A percentile compares a stretch with the other conserved stretches of the same genome.
These are phyloP conservation scores for Onychorhynchus coronatus DNA, from an alignment of 2,113 vertebrate genomes.

Conservation along the genomic window DNA sequence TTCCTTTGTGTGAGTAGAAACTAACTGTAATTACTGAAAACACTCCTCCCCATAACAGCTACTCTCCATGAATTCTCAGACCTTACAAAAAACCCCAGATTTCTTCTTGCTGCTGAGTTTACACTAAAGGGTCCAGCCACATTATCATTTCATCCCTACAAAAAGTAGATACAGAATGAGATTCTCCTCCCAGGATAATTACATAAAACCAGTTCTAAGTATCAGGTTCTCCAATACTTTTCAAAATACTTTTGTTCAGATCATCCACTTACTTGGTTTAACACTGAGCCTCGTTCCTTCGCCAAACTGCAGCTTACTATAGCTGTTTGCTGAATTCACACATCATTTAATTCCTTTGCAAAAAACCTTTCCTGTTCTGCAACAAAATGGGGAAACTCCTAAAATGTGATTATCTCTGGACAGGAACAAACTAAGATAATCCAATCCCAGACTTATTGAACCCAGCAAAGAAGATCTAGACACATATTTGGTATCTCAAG, in stretches of 20 bases:
- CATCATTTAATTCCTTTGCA: slow-evolving; percentile 37
- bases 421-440: not conserved
- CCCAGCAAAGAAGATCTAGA: not conserved
- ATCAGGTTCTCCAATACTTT: not conserved
- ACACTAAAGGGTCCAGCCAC: not conserved
- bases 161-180: accelerated
- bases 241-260: not conserved
- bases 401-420: not conserved
- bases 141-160: not conserved
- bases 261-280: slow-evolving; percentile 58
- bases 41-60: not conserved
- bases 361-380: slow-evolving; percentile 18
- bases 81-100: accelerated
- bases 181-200: not conserved
- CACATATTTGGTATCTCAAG: not conserved
- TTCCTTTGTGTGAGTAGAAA: not conserved
- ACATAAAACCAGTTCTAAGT: not conserved
- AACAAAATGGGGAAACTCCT: not conserved
- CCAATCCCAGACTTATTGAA: not conserved
- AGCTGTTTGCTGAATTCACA: not conserved
- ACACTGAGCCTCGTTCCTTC: slow-evolving; percentile 56
- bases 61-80: not conserved
- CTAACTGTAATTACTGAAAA: not conserved
- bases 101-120: not conserved
- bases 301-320: slow-evolving; percentile 7